Base-by-base conservation (phyloP, 37 sponge, comb jelly and placozoan species). In the Lycopodina hypogea region DNA sequence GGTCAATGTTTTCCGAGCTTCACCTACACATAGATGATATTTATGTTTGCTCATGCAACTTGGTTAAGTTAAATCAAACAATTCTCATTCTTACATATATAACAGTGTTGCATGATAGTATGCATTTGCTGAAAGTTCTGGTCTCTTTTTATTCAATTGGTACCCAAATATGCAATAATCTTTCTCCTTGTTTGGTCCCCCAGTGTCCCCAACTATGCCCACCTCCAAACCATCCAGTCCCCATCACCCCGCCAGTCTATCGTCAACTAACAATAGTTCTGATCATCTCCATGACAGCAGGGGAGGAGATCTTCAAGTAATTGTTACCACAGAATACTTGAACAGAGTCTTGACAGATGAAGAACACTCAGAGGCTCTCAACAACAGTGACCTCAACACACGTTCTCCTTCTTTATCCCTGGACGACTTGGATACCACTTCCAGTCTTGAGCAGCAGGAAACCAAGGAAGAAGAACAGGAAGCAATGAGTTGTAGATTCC, bases 241-340 rank as follows among this genome's bases (percentile, higher is more conserved):
- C 11, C 18, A 9, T 12, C 48, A 45, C 48, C 33, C 35, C 60
- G 12, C 4, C 60, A 59, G 28, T 45, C 9, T 45, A 9, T 45
- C 48, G 4, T 45, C 48, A 45, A 45, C 4, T 9, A 45, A 9
- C 9, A 9, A 4, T 45, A 4, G 9, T 45, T 45, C 9, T 9
- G 9, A 9, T 45, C 48, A 45, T 9, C 4, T 45, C 8, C 48
- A 45, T 45, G 48, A 45, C 4, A 9, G 48, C 4, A 9, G 48
- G 9, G 48, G 48, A 24, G 30, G 35, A 65, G 30, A 59, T 17
- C 82, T 74, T 30, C 36, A 71, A 41, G 82, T 81, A 24, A 45
- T 45, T 9, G 40, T 81, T 74, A 81, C 82, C 12, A 81, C 82
- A 0, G 59, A 58, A 40, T 71, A 81, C 58, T 50, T 59, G 4